Evolutionary conservation across 2,888 invertebrate genomes (phyloP), one percentile per base, ranked within the genome.

Genomic region (Apotomis capreana): DNA sequence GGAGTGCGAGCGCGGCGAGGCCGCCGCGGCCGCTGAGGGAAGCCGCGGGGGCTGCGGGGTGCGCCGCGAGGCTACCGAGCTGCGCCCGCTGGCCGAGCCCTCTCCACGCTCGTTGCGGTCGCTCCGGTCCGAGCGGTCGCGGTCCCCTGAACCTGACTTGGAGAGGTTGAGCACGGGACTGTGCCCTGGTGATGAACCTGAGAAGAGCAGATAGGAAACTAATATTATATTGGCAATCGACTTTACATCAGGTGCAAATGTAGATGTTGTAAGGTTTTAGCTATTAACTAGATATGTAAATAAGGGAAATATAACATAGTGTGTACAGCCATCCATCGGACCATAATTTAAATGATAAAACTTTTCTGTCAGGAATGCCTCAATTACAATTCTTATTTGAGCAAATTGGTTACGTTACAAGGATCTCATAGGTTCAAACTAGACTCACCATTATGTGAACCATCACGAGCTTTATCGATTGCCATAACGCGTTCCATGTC

Each of bases 91-190:
- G 89, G 94, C 84, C 83, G 91, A 91, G 10, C 91, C 91, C 62
- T 92, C 92, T 58, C 90, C 89, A 64, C 91, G 80, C 75, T 90
- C 85, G 87, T 95, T 95, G 78, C 94, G 94, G 78, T 95, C 95
- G 69, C 89, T 89, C 70, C 94, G 88, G 60, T 95, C 95, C 51
- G 95, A 87, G 52, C 92, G 82, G 58, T 95, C 95, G 83, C 97
- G 97, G 77, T 96, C 97, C 75, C 96, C 83, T 91, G 96, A 96
- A 68, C 97, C 97, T 71, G 97, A 97, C 92, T 98, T 98, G 69
- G 98, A 98, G 73, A 98, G 94, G 93, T 98, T 98, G 82, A 98
- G 92, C 78, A 98, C 97, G 75, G 98, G 98, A 95, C 98, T 98
- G 94, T 97, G 97, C 69, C 97, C 97, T 82, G 96, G 97, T 77